These are phyloP conservation scores for Girardinus metallicus DNA, from an alignment of 2,797 vertebrate species.

Conservation along the genomic window DNA sequence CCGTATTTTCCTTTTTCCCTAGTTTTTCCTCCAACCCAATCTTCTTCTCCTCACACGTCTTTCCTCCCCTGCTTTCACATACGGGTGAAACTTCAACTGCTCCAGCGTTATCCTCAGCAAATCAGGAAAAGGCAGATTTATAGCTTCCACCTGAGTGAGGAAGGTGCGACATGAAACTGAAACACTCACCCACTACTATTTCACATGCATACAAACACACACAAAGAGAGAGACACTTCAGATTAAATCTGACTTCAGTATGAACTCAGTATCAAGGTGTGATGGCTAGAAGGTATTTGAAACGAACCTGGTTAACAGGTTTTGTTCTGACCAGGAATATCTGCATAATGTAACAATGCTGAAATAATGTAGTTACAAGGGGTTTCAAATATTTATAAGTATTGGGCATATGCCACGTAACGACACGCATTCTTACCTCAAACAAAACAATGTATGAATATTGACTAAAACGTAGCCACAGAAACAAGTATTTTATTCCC, in stretches of 20 bases:
- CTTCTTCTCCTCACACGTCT: conserved; percentile 19
- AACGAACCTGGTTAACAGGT: conserved; percentile 29
- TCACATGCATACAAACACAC: conserved; percentile 11
- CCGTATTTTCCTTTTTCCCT: conserved; percentile 21
- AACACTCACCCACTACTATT: conserved; percentile 35
- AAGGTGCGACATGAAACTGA: conserved; percentile 51
- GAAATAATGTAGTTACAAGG: conserved; percentile 41
- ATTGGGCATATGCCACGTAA: conserved; percentile 55
- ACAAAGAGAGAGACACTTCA: conserved; percentile 26
- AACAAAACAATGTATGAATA: conserved; percentile 54
- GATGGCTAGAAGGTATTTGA: conserved; percentile 33
- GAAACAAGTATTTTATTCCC: conserved; percentile 43
- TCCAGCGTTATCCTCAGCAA: conserved; percentile 52
- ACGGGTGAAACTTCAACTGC: conserved; percentile 32
- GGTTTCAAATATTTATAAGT: conserved; percentile 62
- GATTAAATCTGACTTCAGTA: conserved; percentile 63
- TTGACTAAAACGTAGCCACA: conserved; percentile 44
- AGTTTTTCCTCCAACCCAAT: conserved; percentile 50
- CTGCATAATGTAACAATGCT: not conserved
- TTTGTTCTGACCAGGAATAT: conserved; percentile 21
- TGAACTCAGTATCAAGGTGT: conserved; percentile 51
- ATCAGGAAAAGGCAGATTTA: conserved; percentile 69
- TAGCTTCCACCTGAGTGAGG: conserved; percentile 61
- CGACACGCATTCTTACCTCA: conserved; percentile 54
- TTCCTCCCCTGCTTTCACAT: conserved; percentile 34